Base-by-base conservation (phyloP, 2,797 vertebrate species). In the Parauchenoglanis punctatus region DNA sequence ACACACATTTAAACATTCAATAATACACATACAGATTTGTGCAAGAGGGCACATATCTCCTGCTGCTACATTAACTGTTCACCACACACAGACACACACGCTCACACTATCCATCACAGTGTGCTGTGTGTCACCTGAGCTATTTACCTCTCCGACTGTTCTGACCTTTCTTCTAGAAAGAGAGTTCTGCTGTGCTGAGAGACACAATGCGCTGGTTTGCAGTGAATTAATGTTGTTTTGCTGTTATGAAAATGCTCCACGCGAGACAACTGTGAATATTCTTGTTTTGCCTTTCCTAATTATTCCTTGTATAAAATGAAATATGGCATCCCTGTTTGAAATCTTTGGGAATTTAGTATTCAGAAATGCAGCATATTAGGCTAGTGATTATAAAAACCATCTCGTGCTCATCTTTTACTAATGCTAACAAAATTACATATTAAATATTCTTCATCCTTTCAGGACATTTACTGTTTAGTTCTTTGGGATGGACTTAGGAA, bases 81-180 rank as follows among this genome's bases (percentile, higher is more conserved):
- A 54, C n/a, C 86, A 65, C 35, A 82, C 7, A 63, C 67, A 31
- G 13, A 67, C 63, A 67, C n/a, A 67, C 15, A 86, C 61, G 52
- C 15, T 72, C 56, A 85, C 20, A 72, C 31, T 56, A 81, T 25
- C 56, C 58, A 81, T 40, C 78, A 40, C 67, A 85, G 52, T 1
- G 78, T 44, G 23, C 31, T 31, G 70, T 49, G 46, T 76, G 61
- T 65, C 46, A 83, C 81, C 72, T 87, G 56, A 87, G 86, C 70
- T 75, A 58, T 83, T 87, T 67, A 67, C 61, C 58, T 77, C 28
- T 83, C 59, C 17, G 86, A 61, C 81, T 56, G 78, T 82, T 49
- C 52, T 87, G 81, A 67, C 80, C 86, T 87, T 83, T 81, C 23
- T 65, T 76, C 82, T 77, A 18, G 31, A 40, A 59, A n/a, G 8